Conservation (phyloP, 2,113 vertebrate genomes). For the Poecile atricapillus region DNA sequence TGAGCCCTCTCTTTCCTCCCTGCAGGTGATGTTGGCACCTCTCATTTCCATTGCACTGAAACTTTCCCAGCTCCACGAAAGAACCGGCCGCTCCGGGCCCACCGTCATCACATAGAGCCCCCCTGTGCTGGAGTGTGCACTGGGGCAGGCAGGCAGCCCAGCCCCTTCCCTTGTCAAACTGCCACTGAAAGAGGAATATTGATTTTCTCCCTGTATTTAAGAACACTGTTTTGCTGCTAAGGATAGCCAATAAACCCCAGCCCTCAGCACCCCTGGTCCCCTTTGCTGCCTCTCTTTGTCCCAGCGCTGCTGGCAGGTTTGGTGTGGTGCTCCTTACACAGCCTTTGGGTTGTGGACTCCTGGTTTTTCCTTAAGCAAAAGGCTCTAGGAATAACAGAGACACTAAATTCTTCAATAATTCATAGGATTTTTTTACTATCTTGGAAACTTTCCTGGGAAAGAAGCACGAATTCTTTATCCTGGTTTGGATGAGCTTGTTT, state of each 20-base stretch:
- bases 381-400: not conserved
- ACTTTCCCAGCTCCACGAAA: conserved; percentile 89
- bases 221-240: conserved; percentile 8
- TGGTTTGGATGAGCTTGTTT: not conserved
- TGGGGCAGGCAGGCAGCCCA: not conserved
- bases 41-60: conserved; percentile 92
- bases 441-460: not conserved
- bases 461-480: not conserved
- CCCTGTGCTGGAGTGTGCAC: rapidly evolving
- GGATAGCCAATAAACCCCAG: conserved; percentile 18
- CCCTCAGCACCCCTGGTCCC: not conserved
- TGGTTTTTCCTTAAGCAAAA: not conserved
- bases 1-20: conserved; percentile 12
- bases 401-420: not conserved
- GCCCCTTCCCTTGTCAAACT: not conserved
- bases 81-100: conserved; percentile 85
- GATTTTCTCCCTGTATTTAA: conserved; percentile 1
- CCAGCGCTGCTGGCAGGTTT: not conserved
- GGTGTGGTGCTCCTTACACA: not conserved
- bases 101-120: conserved; percentile 91
- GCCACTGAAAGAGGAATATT: not conserved
- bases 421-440: not conserved
- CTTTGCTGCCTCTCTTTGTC: not conserved
- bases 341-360: not conserved
- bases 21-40: conserved; percentile 92